A percentile compares a stretch with the other conserved stretches of the same genome.
Evolutionary conservation across 1,140 invertebrate species (phyloP).

Genomic region (Pygmarrhopalites habei): DNA sequence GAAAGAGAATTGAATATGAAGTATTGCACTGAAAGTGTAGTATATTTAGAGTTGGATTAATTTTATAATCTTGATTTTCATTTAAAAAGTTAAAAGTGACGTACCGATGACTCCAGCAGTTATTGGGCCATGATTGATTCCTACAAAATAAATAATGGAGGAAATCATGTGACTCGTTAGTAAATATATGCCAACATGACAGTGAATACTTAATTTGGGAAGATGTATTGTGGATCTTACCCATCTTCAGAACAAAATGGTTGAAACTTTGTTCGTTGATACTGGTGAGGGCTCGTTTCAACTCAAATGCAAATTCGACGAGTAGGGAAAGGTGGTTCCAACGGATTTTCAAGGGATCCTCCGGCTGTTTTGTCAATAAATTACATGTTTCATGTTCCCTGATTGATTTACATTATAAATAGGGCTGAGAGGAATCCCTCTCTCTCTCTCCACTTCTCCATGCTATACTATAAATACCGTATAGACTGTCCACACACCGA

Average conservation of each 20-base stretch:
- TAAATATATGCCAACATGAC: background rate
- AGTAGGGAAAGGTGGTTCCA: conserved; percentile 78
- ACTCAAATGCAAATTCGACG: conserved; percentile 82
- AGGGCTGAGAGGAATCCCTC: no score
- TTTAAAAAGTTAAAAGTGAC: background rate
- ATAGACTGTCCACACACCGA: no score
- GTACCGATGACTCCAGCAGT: conserved; percentile 63
- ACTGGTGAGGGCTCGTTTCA: conserved; percentile 77
- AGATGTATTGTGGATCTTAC: conserved; percentile 41
- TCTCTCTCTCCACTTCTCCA: no score
- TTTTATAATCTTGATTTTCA: background rate
- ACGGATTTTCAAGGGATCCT: conserved; percentile 60
- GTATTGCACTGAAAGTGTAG: background rate
- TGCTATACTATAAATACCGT: no score
- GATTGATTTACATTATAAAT: background rate
- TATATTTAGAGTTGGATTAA: no score
- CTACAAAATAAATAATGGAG: conserved; percentile 41
- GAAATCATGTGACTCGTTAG: no score
- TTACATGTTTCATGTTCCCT: background rate
- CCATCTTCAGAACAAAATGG: conserved; percentile 89
- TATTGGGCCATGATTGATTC: conserved; percentile 91
- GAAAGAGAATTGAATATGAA: no score
- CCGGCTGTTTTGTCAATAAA: conserved; percentile 47
- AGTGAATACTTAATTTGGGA: no score
- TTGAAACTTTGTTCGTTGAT: conserved; percentile 95